Evolutionary conservation across 2,113 vertebrate genomes (phyloP).

Genomic region (Eleginops maclovinus): DNA sequence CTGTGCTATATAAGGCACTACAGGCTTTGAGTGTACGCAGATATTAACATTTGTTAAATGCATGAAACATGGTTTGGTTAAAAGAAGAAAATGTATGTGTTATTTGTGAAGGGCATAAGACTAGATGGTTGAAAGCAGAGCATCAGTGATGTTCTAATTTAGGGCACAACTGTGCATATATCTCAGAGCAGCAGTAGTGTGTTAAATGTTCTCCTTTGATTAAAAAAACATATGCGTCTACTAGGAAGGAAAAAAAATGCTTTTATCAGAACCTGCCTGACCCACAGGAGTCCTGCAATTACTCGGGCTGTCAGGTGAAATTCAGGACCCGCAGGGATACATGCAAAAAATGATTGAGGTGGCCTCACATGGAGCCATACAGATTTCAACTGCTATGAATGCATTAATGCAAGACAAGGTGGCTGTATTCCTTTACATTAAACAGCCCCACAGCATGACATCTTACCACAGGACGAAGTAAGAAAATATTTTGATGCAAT

Average conservation of each 20-base stretch:
- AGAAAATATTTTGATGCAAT: slow-evolving; percentile 59
- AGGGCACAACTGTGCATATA: not conserved
- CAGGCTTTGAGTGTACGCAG: not conserved
- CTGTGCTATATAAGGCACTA: no score
- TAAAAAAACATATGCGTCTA: slow-evolving; percentile 31
- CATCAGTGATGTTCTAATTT: not conserved
- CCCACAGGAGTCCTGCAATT: slow-evolving; percentile 57
- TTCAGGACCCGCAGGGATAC: slow-evolving; percentile 39
- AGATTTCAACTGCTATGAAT: slow-evolving; percentile 1
- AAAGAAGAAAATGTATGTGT: not conserved
- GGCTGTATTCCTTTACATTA: not conserved
- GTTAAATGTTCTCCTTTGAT: slow-evolving; percentile 40
- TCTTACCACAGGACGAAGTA: no score
- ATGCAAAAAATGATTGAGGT: slow-evolving; percentile 48
- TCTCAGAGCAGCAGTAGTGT: slow-evolving; percentile 24
- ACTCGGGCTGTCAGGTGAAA: slow-evolving; percentile 54
- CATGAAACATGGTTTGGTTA: no score
- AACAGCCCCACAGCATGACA: not conserved
- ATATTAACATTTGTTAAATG: no score
- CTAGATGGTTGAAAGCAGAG: not conserved
- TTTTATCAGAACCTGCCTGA: slow-evolving; percentile 29
- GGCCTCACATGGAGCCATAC: slow-evolving; percentile 31
- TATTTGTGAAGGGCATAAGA: not conserved
- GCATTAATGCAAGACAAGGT: not conserved
- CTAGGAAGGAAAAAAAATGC: not conserved